Base-by-base conservation (phyloP, 2,797 vertebrate genomes). In the Selene dorsalis region DNA sequence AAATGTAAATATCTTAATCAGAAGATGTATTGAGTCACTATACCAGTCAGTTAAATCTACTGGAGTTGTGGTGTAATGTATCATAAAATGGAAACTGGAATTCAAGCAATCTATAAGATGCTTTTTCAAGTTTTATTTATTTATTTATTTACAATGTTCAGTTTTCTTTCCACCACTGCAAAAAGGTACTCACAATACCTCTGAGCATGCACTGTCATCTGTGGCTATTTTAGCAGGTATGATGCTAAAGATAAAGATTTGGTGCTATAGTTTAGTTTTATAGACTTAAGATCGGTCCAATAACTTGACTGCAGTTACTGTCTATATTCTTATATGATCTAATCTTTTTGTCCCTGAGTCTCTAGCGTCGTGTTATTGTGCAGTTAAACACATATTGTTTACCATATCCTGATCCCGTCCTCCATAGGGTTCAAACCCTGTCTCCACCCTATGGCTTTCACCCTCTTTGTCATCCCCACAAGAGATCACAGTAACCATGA, bases 401-500 rank as follows among this genome's bases (percentile, higher is more conserved):
- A 87, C 81, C 77, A 73, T 81, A 88, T 75, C 65, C 68, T 78
- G 77, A 74, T 65, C 75, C 78, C 73, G 10, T 77, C 65, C 61
- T 77, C 38, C 75, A 72, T 79, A 78, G 52, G 67, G 79, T 71
- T 72, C 56, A 65, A 69, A 63, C 63, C 39, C 75, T 60, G 60
- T 87, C 84, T 83, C 79, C 73, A 80, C 45, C 71, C 24, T 80
- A 56, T 82, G 82, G 85, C 69, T 82, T 86, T 91, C 78, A 85
- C 69, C 82, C 72, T 76, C 84, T 88, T 90, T 86, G 84, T 91
- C 80, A 72, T 74, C 57, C 53, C 68, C 30, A 92, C 84, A 91
- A 92, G 89, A 88, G 89, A 80, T 88, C 80, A 87, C 79, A 86
- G 89, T 85, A 91, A 89, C 87, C 88, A 89, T 92, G 90, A 92